A percentile compares a stretch with the other conserved stretches of the same genome.
Evolutionary conservation across 2,113 vertebrate genomes (phyloP).

Genomic region (Vulpes vulpes): DNA sequence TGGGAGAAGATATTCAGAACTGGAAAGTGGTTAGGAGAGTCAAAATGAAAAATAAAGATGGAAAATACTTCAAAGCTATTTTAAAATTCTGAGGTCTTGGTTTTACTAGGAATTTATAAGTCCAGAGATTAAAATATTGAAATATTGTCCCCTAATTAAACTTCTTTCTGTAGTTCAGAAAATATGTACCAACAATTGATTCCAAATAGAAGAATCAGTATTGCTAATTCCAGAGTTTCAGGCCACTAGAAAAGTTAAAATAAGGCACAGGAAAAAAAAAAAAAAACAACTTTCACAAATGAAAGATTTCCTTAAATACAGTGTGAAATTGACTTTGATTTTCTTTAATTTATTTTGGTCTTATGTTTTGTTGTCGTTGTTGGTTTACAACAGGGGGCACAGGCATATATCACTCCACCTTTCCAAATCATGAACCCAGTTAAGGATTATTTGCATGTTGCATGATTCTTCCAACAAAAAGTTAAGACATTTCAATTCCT

Average conservation of each 20-base stretch:
- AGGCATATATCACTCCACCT: neutral
- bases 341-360: conserved; percentile 6
- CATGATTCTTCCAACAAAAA: conserved; percentile 67
- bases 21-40: neutral
- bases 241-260: conserved; percentile 13
- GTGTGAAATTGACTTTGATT: neutral
- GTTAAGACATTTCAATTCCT: conserved; percentile 69
- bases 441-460: conserved; percentile 47
- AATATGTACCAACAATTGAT: neutral
- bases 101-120: conserved; percentile 32
- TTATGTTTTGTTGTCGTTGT: neutral
- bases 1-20: neutral
- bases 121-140: neutral
- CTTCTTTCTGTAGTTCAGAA: conserved; percentile 4
- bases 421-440: conserved; percentile 42
- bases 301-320: neutral
- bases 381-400: neutral
- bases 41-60: neutral
- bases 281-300: neutral
- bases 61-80: neutral
- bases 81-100: neutral
- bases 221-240: neutral
- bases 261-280: neutral
- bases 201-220: neutral
- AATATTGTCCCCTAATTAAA: neutral